Evolutionary conservation across 2,888 invertebrate genomes (phyloP), one percentile per base, ranked within the genome.

Genomic region (Nycteola revayana): DNA sequence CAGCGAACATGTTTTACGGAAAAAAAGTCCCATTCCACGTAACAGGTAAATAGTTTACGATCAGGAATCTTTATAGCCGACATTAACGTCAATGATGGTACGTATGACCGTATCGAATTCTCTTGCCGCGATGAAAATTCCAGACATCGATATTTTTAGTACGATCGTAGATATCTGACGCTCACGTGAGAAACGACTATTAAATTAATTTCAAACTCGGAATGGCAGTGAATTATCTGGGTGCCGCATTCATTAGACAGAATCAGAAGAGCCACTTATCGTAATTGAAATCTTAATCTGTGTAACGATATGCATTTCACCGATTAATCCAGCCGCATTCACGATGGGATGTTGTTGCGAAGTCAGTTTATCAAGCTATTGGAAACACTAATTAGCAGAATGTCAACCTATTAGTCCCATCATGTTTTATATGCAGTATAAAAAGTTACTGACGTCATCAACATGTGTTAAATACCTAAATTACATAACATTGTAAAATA

Each of bases 111-210:
- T 52, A 67, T 64, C 62, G 65, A 63, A 70, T 74, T 70, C 66
- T 67, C 62, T 51, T 53, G 42, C 41, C 42, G 47, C 59, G 55
- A 68, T 68, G 54, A 67, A 75, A 66, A 75, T 75, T 72, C 66
- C 62, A 65, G 60, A 50, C 57, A 49, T 47, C 49, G 60, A 64
- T 77, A 75, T 74, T 71, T 74, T 73, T 73, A 69, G 66, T 59
- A 49, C 53, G 51, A 66, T 60, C 53, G 45, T 39, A 56, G 61
- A 68, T 65, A 66, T 65, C 49, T 40, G 49, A 42, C 41, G 59
- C 36, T 75, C 44, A 66, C 66, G 67, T 69, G 67, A 60, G 63
- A 59, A 64, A 64, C 38, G 26, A 43, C 61, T 59, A 64, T 65
- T 49, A 60, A 54, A 51, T 46, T 47, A 59, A 59, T 58, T 52